phyloP scores from a whole-genome alignment of 2,113 vertebrate genomes.

The Lepisosteus osseus region DNA sequence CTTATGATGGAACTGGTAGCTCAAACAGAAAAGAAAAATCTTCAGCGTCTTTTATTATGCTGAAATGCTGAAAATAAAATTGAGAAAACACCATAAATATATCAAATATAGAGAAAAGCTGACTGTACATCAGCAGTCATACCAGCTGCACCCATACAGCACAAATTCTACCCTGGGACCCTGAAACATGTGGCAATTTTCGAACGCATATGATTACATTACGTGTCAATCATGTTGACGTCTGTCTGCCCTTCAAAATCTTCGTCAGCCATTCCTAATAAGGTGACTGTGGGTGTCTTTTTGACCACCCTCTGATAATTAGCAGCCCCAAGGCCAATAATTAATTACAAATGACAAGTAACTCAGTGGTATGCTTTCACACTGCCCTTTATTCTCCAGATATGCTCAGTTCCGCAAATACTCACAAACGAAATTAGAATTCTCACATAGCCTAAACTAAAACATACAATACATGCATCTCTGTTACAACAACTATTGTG shows the following conservation, averaged over 20 bases:
- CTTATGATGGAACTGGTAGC: too few species aligned
- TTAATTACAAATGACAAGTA: slow-evolving; percentile 14
- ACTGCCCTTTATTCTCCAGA: background rate
- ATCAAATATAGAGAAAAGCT: slow-evolving; percentile 30
- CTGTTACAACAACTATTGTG: too few species aligned
- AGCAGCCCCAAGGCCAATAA: slow-evolving; percentile 6
- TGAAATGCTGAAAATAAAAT: too few species aligned
- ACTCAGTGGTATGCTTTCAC: background rate
- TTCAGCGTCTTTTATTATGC: too few species aligned
- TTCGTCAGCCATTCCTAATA: background rate
- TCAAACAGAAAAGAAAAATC: too few species aligned
- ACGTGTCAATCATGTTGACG: background rate
- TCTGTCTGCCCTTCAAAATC: background rate
- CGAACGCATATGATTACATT: background rate
- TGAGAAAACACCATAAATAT: background rate
- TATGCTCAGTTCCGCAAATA: background rate
- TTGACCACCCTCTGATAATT: slow-evolving; percentile 11
- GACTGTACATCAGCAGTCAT: background rate
- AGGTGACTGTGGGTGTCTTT: background rate
- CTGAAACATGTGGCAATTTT: slow-evolving; percentile 1
- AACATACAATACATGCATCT: too few species aligned
- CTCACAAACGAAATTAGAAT: background rate
- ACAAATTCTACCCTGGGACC: background rate
- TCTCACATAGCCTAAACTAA: background rate
- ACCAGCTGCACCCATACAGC: slow-evolving; percentile 5